Evolutionary conservation across 2,113 vertebrate species (phyloP).

Genomic region (western clawed frog (Xenopus tropicalis)): UCB_Xtro_10.0 CM004449.2:94178001-94178500

Average conservation of each 20-base stretch:
- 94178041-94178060: no score
- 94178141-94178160: background rate
- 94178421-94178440: no score
- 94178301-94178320: background rate
- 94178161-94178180: background rate
- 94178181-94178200: background rate
- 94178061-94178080: background rate
- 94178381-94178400: no score
- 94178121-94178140: background rate
- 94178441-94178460: no score
- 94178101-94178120: background rate
- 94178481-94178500: no score
- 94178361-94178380: no score
- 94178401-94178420: no score
- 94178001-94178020: no score
- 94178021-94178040: no score
- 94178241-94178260: background rate
- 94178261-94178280: background rate
- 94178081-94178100: background rate
- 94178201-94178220: background rate
- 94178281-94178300: background rate
- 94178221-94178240: background rate
- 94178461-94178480: no score
- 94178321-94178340: no score
- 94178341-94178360: no score